Evolutionary conservation across 2,113 vertebrate species (phyloP).

Genomic region (Pontoporia blainvillei): DNA sequence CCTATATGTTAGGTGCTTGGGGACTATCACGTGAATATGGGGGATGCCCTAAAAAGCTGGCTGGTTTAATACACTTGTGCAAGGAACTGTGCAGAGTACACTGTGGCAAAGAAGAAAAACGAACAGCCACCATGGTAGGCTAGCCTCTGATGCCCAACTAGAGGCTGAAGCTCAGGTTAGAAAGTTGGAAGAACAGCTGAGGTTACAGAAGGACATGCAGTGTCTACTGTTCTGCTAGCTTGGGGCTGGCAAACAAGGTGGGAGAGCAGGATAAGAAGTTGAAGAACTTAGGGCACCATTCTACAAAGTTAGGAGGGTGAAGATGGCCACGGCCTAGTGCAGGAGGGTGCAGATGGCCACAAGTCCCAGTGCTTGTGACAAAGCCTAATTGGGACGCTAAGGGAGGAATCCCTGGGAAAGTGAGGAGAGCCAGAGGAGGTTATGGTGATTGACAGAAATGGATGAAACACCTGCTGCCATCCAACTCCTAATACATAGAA

Average conservation of each 20-base stretch:
- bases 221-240: background rate
- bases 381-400: background rate
- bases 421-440: background rate
- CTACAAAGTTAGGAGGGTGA: background rate
- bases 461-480: background rate
- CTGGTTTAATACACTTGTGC: background rate
- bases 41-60: background rate
- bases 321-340: fast-evolving
- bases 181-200: background rate
- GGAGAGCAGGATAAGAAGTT: background rate
- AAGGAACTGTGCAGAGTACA: background rate
- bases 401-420: background rate
- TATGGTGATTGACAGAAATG: background rate
- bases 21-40: background rate
- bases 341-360: too few species aligned
- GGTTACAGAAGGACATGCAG: background rate
- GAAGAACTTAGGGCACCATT: background rate
- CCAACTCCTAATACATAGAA: background rate
- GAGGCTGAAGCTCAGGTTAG: background rate
- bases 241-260: background rate
- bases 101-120: background rate
- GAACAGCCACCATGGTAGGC: background rate
- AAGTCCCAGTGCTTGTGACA: background rate
- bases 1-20: background rate
- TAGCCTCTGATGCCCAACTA: background rate